phyloP scores from a whole-genome alignment of 1,140 invertebrate species.

The silkworm (Bombyx mori) region DNA sequence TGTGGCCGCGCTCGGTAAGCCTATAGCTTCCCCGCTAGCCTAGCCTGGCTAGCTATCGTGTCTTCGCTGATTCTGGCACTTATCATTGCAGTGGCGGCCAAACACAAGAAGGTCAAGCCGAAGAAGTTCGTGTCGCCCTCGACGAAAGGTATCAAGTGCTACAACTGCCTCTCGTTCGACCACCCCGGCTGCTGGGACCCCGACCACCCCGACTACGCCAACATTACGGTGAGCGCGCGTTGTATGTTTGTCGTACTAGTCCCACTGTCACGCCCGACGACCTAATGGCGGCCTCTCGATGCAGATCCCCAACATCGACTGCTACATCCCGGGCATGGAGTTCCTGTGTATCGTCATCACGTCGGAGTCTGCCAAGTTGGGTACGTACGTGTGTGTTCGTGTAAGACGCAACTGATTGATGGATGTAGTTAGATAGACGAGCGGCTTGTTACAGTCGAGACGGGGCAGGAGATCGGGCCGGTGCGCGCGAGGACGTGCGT shows the following conservation, averaged over 20 bases:
- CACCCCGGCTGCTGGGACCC: constrained; percentile 62
- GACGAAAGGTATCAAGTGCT: constrained; percentile 57
- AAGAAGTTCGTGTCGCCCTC: constrained; percentile 51
- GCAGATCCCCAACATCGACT: constrained; percentile 60
- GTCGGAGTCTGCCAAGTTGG: constrained; percentile 55
- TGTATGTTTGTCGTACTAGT: not conserved
- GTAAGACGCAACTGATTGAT: not conserved
- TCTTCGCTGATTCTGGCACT: not conserved
- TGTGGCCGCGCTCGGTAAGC: constrained; percentile 31
- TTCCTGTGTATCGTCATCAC: constrained; percentile 60
- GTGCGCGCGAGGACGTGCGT: constrained; percentile 61
- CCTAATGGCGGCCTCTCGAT: not conserved
- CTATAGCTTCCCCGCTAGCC: not conserved
- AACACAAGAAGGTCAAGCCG: constrained; percentile 51
- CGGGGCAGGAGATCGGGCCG: constrained; percentile 57
- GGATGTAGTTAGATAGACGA: no score
- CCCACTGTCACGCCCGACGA: no score
- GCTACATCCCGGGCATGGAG: constrained; percentile 60
- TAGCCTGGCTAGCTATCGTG: not conserved
- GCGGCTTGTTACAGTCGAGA: constrained; percentile 38
- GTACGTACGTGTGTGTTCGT: constrained; percentile 21
- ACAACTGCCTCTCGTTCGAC: constrained; percentile 61
- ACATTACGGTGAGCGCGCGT: constrained; percentile 40
- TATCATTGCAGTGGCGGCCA: constrained; percentile 23
- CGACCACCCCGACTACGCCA: constrained; percentile 55